phyloP scores from a whole-genome alignment of 1,140 invertebrate genomes.

The Drosophila quadrilineata region DNA sequence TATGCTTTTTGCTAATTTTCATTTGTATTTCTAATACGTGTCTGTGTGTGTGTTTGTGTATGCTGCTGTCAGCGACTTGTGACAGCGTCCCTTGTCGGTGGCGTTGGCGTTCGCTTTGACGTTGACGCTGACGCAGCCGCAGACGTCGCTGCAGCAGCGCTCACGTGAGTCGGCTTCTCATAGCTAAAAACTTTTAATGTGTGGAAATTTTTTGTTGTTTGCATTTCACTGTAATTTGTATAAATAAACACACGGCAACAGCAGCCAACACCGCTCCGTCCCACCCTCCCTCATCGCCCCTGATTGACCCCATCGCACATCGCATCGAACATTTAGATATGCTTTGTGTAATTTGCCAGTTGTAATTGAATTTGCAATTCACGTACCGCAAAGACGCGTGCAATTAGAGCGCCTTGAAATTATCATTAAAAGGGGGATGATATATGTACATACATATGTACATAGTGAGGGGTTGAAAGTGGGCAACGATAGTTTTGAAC shows the following conservation, averaged over 20 bases:
- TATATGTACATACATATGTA: no score
- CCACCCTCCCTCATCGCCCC: neutral
- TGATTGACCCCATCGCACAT: neutral
- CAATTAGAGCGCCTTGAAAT: constrained; percentile 52
- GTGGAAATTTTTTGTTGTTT: constrained; percentile 61
- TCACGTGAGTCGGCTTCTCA: constrained; percentile 71
- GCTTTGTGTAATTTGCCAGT: constrained; percentile 39
- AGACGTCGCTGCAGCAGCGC: constrained; percentile 47
- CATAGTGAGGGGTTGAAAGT: no score
- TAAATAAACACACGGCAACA: constrained; percentile 56
- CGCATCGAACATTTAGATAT: constrained; percentile 32
- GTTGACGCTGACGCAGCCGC: constrained; percentile 26
- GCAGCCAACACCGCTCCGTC: neutral
- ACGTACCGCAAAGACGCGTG: constrained; percentile 25
- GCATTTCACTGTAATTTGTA: constrained; percentile 62
- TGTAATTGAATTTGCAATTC: constrained; percentile 50
- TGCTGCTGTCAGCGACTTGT: neutral
- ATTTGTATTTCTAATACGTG: constrained; percentile 62
- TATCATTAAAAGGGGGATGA: neutral
- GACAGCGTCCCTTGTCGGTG: neutral
- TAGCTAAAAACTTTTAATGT: constrained; percentile 71
- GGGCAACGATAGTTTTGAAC: no score
- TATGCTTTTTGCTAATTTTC: constrained; percentile 32
- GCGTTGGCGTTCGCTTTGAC: neutral
- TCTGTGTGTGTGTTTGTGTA: constrained; percentile 29